Percentiles rank a stretch among this genome's conserved stretches.
phyloP scores from a whole-genome alignment of 2,797 vertebrate genomes.

The Avahi laniger region DNA sequence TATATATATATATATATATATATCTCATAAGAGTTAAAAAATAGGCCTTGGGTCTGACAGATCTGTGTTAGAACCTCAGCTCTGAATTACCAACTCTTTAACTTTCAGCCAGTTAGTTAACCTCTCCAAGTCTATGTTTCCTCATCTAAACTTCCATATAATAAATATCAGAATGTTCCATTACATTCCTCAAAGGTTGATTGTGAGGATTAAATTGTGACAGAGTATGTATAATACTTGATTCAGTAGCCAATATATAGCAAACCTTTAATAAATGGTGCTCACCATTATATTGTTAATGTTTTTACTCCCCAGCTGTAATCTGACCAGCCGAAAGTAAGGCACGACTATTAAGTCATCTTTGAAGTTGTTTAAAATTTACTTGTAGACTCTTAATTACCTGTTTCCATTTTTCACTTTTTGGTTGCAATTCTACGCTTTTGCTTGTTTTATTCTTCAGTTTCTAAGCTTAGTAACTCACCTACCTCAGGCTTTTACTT shows the following conservation, averaged over 20 bases:
- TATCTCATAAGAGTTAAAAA: neutral
- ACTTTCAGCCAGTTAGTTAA: neutral
- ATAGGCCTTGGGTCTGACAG: neutral
- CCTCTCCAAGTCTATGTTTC: neutral
- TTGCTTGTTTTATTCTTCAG: neutral
- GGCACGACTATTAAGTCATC: neutral
- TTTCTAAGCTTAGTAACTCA: conserved; percentile 11
- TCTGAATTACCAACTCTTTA: neutral
- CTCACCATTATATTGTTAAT: neutral
- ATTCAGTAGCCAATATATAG: neutral
- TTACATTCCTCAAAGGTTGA: neutral
- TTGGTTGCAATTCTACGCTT: neutral
- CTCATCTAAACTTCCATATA: neutral
- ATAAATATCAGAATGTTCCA: neutral
- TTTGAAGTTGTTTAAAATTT: conserved; percentile 11
- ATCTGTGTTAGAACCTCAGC: neutral
- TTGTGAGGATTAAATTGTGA: neutral
- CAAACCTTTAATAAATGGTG: neutral
- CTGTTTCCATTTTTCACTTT: neutral
- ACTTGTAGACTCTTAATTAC: neutral
- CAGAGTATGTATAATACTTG: neutral
- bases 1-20: neutral
- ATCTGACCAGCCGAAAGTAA: neutral
- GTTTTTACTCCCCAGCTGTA: neutral
- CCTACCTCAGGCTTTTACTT: neutral